phyloP scores from a whole-genome alignment of 2,888 invertebrate genomes.

The Acleris literana region DNA sequence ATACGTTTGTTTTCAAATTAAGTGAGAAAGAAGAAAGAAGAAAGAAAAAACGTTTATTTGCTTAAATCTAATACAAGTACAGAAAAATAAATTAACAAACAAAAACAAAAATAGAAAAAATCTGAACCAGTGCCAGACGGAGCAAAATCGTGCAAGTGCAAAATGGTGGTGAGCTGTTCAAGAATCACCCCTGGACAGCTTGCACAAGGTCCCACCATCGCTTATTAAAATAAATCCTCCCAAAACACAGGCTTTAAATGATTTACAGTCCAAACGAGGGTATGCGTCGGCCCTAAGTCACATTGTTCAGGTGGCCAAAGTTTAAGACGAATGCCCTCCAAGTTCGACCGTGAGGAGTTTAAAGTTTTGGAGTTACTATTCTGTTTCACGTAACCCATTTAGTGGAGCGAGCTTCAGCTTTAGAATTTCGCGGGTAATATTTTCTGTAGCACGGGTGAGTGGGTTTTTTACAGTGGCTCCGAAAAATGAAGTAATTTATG shows the following conservation, averaged over 20 bases:
- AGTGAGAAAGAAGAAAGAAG: too few relatives aligned
- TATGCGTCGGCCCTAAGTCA: constrained; percentile 34
- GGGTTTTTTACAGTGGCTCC: background rate
- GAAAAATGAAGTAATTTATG: too few relatives aligned
- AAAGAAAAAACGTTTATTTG: too few relatives aligned
- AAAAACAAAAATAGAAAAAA: too few relatives aligned
- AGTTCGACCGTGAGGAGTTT: constrained; percentile 37
- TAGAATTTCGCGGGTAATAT: constrained; percentile 38
- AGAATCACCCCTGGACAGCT: too few relatives aligned
- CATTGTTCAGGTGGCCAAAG: constrained; percentile 38
- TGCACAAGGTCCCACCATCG: too few relatives aligned
- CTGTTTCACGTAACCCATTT: constrained; percentile 39
- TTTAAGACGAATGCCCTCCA: constrained; percentile 41
- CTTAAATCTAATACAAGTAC: too few relatives aligned
- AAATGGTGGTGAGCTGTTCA: too few relatives aligned
- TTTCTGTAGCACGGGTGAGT: constrained; percentile 22
- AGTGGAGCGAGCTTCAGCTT: constrained; percentile 43
- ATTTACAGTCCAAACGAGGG: constrained; percentile 28
- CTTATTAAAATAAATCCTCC: background rate
- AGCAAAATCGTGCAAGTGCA: too few relatives aligned
- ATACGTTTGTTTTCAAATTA: too few relatives aligned
- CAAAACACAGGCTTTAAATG: constrained; percentile 4
- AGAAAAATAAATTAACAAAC: too few relatives aligned
- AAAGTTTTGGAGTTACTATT: constrained; percentile 39
- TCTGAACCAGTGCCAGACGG: too few relatives aligned